Conservation (phyloP, 2,888 invertebrate genomes). For the Diaperis boleti region DNA sequence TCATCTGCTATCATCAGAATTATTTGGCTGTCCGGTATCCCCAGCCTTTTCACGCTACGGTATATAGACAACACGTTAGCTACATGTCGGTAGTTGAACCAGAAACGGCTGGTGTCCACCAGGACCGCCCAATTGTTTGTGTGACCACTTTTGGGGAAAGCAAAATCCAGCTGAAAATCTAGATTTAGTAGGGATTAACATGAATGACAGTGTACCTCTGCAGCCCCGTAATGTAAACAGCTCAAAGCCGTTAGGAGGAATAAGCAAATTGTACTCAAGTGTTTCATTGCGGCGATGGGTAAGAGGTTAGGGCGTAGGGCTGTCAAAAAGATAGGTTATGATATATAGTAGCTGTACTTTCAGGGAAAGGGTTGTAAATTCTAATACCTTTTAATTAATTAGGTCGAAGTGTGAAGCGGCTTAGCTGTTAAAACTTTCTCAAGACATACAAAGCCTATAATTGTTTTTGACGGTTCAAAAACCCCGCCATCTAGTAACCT, state of each 20-base stretch:
- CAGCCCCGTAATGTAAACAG: background rate
- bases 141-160: conserved; percentile 78
- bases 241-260: background rate
- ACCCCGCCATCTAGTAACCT: too few species aligned
- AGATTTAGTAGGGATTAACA: background rate
- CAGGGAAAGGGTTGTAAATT: too few species aligned
- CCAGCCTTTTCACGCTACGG: conserved; percentile 95
- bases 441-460: too few species aligned
- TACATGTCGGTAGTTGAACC: conserved; percentile 99
- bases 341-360: background rate
- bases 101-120: conserved; percentile 98
- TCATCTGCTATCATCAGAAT: conserved; percentile 99
- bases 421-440: too few species aligned
- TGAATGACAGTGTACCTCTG: background rate
- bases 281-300: background rate
- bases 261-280: background rate
- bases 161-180: conserved; percentile 38
- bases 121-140: conserved; percentile 99
- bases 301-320: conserved; percentile 1
- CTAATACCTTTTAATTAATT: too few species aligned
- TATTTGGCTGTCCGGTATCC: conserved; percentile 99
- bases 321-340: background rate
- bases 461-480: too few species aligned
- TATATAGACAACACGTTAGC: conserved; percentile 99
- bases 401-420: too few species aligned